Evolutionary conservation across 2,888 invertebrate species (phyloP).

Genomic region (Scaptomyza flava): DNA sequence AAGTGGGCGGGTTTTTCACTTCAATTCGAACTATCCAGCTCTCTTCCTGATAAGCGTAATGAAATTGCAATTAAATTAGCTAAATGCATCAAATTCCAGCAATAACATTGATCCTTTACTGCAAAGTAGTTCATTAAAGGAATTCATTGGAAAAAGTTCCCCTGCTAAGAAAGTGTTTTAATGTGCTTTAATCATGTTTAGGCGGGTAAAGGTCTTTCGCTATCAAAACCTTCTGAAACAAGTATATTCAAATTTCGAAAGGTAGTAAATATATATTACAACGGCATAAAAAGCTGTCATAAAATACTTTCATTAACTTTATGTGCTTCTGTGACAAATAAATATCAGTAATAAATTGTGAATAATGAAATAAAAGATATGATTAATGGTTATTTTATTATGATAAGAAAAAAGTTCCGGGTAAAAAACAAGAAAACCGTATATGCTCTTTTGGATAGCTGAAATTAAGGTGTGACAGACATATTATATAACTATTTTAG

Average conservation of each 20-base stretch:
- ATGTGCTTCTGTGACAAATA: neutral
- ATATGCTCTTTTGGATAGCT: too few relatives aligned
- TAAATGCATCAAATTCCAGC: constrained; percentile 34
- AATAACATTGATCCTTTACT: constrained; percentile 3
- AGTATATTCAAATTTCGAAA: too few relatives aligned
- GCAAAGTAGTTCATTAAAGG: neutral
- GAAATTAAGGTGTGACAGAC: too few relatives aligned
- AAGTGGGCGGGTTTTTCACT: constrained; percentile 15
- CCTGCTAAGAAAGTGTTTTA: neutral
- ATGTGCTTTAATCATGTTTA: neutral
- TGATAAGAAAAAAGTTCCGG: too few relatives aligned
- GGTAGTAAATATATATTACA: too few relatives aligned
- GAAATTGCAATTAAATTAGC: constrained; percentile 63
- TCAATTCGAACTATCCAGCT: neutral
- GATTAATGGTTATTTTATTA: too few relatives aligned
- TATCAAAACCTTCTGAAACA: neutral
- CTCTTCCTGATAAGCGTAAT: constrained; percentile 44
- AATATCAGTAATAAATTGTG: neutral
- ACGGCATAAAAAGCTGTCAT: too few relatives aligned
- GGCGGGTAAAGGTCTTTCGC: neutral
- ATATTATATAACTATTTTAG: neutral
- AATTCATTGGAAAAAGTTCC: neutral
- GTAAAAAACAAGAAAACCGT: too few relatives aligned
- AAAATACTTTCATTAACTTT: neutral
- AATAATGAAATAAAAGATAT: neutral